Evolutionary conservation across 1,140 invertebrate species (phyloP), one percentile per base, ranked within the genome.

Genomic region (Hylaeus anthracinus): DNA sequence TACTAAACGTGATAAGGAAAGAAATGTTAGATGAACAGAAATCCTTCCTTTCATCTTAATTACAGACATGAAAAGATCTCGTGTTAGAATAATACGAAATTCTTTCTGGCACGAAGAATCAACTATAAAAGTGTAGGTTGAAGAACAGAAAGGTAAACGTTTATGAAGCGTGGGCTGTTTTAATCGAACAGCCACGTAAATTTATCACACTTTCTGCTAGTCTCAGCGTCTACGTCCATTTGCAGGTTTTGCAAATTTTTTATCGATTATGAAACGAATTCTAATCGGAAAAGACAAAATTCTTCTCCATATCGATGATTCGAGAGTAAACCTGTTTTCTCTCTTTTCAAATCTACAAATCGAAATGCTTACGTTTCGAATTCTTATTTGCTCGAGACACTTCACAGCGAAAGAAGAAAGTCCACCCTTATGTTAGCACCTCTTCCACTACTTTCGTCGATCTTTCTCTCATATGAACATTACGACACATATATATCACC

Each of bases 381-480:
- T 26, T 26, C 26, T 26, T 26, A 2, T n/a, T 15, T 14, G 9
- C 53, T 41, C 53, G 26, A 70, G 15, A 71, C 12, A 10, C 41
- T 41, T 26, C 56, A 8, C 64, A 8, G 14, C 37, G n/a, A 12
- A 8, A 53, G 43, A 61, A 43, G 74, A 76, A 67, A 55, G 75
- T 5, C 26, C 15, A 41, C 10, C 2, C 15, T 53, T 41, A 10
- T 12, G 14, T 41, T 6, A 9, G 45, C 15, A 4, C 39, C 0
- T 60, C 60, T 51, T 9, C 58, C 12, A 61, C 5, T 69, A 26
- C 6, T 15, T 26, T 14, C 12, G 12, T 69, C 58, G 4, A 26
- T 55, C 26, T 2, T 37, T 41, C n/a, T 26, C 0, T 26, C 26
- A 26, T 26, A 26, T 26, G 26, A 26, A 26, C 26, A 26, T 26